Base-by-base conservation (phyloP, 2,797 vertebrate species). In the Silurus lanzhouensis region DNA sequence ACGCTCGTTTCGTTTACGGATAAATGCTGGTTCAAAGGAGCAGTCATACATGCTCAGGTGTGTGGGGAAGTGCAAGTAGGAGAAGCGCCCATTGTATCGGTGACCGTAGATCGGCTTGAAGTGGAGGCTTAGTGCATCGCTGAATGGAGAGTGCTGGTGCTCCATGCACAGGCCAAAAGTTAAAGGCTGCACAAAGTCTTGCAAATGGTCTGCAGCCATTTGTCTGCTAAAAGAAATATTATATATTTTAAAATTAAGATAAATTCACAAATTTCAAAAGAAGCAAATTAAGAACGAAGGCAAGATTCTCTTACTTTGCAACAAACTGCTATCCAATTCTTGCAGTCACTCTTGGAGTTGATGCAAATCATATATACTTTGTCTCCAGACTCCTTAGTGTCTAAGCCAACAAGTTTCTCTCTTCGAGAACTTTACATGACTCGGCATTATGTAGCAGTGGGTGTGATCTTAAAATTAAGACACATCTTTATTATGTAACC, bases 1-100 rank as follows among this genome's bases (percentile, higher is more conserved):
- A 66, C 97, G 90, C 88, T 98, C 97, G 19, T 99, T 99, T 83
- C 98, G 94, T 89, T 96, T 97, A 7, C 95, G 95, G 86, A 99
- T 96, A 90, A 97, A 98, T 83, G 96, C 94, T 1, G 97, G 97
- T 91, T 97, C 96, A 15, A 96, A 93, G 52, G 96, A 92, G 77
- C 89, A 96, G 87, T 96, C 96, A 31, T 92, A 96, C 83, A 94
- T 22, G 1, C 91, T 92, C 85, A 94, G 0, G 2, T 89, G 94
- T 66, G 92, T 91, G 0, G 93, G 92, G 60, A 93, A 92, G 0
- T 95, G 92, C 57, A 94, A 20, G 89, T 93, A 95, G 57, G 94
- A 91, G 83, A 93, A 86, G 60, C 31, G 20, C 67, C 89, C 91
- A 0, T 90, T 12, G 38, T 91, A 92, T 75, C 77, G 64, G 44